Base-by-base conservation (phyloP, 37 sponge, comb jelly and placozoan genomes). In the Eunapius fragilis region DNA sequence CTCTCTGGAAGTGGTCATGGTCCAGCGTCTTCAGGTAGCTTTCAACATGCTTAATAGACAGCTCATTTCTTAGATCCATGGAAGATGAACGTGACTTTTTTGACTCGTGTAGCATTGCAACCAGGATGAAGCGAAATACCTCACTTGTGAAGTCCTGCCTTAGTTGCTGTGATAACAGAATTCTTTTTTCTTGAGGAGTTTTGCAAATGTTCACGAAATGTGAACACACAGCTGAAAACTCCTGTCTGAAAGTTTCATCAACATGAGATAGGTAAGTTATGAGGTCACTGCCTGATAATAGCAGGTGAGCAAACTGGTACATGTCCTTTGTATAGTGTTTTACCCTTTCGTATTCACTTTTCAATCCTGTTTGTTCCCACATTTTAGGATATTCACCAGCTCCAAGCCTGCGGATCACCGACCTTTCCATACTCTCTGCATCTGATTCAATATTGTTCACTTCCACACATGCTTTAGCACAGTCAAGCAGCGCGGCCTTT, bases 401-500 rank as follows among this genome's bases (percentile, higher is more conserved):
- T 58, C 58, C 58, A 58, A 58, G 7, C 17, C 14, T 58, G 14
- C 1, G 4, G 47, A 45, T 9, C 47, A 45, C 47, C 9, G 4
- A 9, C 4, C 9, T 45, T 45, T 45, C 47, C 47, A 45, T 45
- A 45, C 7, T 45, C 9, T 45, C 9, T 45, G 4, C 47, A 45
- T 58, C 19, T 58, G 58, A 58, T 58, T 58, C 22, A 17, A 19
- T 58, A 2, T 17, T 2, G 22, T 58, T 58, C 19, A 19, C 17
- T 58, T 13, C 22, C 6, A 58, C 58, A 10, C n/a, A n/a, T n/a
- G n/a, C n/a, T n/a, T 19, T 58, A 0, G 37, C 32, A 36, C 75
- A 68, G 26, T 80, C 75, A 0, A 3, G 25, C 0, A 87, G 80
- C 0, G 87, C 70, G 7, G n/a, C 26, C 31, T 81, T 87, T 22